Conservation (phyloP, 1,140 invertebrate genomes). For the Maconellicoccus hirsutus region DNA sequence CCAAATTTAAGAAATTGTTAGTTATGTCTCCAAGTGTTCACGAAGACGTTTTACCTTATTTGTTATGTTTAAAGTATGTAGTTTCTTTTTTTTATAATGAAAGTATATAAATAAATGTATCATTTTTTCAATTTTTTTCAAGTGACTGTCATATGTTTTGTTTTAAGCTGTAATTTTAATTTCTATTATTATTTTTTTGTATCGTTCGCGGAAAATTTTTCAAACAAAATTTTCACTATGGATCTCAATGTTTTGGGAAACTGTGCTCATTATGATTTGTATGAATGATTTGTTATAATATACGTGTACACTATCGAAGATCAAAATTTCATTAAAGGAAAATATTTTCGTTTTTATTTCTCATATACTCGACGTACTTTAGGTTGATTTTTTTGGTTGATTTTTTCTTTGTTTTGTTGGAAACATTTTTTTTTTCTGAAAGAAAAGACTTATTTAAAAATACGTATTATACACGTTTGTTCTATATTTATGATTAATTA, state of each 20-base stretch:
- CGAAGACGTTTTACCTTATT: neutral
- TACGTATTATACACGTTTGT: neutral
- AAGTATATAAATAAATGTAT: neutral
- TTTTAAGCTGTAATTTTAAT: neutral
- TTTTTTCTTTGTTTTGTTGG: neutral
- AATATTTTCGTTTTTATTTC: neutral
- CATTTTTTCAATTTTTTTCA: neutral
- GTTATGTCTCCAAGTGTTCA: conserved; percentile 1
- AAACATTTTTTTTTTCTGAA: neutral
- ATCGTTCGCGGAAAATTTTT: neutral
- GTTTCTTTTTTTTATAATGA: neutral
- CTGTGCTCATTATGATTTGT: neutral
- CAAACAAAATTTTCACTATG: neutral
- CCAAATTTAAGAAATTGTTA: conserved; percentile 2
- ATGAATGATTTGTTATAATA: neutral
- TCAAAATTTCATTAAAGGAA: neutral
- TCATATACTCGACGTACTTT: neutral
- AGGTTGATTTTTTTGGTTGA: neutral
- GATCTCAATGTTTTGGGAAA: conserved; percentile 2
- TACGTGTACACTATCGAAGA: neutral
- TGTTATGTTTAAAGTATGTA: neutral
- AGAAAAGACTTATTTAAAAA: neutral
- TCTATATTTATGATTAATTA: neutral
- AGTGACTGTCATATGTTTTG: conserved; percentile 3
- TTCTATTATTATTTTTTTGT: neutral